Percentiles rank a stretch among this genome's conserved stretches.
These are phyloP conservation scores for Aplochiton taeniatus DNA, from an alignment of 2,797 vertebrate genomes.

Conservation along the genomic window DNA sequence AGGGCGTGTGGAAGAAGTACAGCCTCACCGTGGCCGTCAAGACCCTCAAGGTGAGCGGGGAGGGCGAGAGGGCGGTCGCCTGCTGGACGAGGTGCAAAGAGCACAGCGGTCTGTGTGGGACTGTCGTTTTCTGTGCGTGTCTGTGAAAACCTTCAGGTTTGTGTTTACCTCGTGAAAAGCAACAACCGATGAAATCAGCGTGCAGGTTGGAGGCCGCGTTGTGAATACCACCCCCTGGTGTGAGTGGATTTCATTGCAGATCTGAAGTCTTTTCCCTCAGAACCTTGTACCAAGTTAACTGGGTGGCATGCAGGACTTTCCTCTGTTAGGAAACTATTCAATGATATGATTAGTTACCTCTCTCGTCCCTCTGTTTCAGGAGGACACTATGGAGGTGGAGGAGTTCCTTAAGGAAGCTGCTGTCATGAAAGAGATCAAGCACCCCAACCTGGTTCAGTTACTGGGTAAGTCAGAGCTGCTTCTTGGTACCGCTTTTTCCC, in stretches of 20 bases:
- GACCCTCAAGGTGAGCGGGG: constrained; percentile 86
- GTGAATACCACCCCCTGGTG: constrained; percentile 59
- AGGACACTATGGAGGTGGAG: constrained; percentile 99
- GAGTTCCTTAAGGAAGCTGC: constrained; percentile 97
- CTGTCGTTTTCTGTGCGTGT: too few relatives aligned
- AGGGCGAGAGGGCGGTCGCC: too few relatives aligned
- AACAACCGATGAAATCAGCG: too few relatives aligned
- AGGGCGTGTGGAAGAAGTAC: constrained; percentile 98
- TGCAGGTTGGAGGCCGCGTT: constrained; percentile 12
- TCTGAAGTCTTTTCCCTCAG: too few relatives aligned
- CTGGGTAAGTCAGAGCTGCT: constrained; percentile 79
- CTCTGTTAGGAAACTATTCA: neutral
- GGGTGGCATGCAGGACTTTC: too few relatives aligned
- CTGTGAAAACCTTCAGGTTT: too few relatives aligned
- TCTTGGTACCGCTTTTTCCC: too few relatives aligned
- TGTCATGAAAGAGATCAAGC: constrained; percentile 99
- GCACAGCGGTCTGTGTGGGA: neutral
- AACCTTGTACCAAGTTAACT: too few relatives aligned
- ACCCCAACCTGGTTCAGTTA: constrained; percentile 95
- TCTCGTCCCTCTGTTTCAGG: constrained; percentile 67
- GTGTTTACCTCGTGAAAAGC: too few relatives aligned
- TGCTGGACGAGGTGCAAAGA: too few relatives aligned
- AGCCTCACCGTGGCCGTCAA: constrained; percentile 97
- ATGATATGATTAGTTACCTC: neutral
- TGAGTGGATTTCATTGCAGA: constrained; percentile 34